phyloP scores from a whole-genome alignment of 2,888 invertebrate genomes.

The Seira sanloemensis region DNA sequence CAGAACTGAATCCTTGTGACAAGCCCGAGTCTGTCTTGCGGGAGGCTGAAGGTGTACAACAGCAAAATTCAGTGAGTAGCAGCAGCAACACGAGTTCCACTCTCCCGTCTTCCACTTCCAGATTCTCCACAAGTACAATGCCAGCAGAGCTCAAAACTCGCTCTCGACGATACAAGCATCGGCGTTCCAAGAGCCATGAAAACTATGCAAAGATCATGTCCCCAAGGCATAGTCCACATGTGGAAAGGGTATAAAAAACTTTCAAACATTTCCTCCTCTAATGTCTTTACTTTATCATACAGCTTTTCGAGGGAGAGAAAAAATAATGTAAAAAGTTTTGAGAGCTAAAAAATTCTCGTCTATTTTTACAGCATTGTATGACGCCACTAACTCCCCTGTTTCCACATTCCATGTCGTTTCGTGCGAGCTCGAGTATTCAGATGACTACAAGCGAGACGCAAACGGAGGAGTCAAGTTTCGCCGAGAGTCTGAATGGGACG shows the following conservation, averaged over 20 bases:
- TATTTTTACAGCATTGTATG: slow-evolving; percentile 39
- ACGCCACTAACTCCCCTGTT: slow-evolving; percentile 31
- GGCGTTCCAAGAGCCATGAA: slow-evolving; percentile 72
- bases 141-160: slow-evolving; percentile 59
- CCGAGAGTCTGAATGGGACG: slow-evolving; percentile 37
- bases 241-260: slow-evolving; percentile 60
- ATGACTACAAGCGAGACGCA: slow-evolving; percentile 67
- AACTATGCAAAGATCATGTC: slow-evolving; percentile 71
- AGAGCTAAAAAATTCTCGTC: background rate
- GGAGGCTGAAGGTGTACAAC: slow-evolving; percentile 25
- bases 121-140: slow-evolving; percentile 52
- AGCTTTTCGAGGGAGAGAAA: too few species aligned
- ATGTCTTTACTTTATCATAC: too few species aligned
- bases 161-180: slow-evolving; percentile 64
- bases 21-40: slow-evolving; percentile 66
- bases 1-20: slow-evolving; percentile 68
- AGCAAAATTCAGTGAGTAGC: background rate
- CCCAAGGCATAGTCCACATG: slow-evolving; percentile 69
- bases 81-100: background rate
- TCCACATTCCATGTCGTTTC: slow-evolving; percentile 48
- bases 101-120: slow-evolving; percentile 39
- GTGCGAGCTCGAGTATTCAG: slow-evolving; percentile 50
- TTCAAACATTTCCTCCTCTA: background rate
- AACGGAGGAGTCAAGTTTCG: slow-evolving; percentile 69
- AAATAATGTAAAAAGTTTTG: too few species aligned